phyloP scores from a whole-genome alignment of 2,797 vertebrate genomes.

The Morelia viridis region DNA sequence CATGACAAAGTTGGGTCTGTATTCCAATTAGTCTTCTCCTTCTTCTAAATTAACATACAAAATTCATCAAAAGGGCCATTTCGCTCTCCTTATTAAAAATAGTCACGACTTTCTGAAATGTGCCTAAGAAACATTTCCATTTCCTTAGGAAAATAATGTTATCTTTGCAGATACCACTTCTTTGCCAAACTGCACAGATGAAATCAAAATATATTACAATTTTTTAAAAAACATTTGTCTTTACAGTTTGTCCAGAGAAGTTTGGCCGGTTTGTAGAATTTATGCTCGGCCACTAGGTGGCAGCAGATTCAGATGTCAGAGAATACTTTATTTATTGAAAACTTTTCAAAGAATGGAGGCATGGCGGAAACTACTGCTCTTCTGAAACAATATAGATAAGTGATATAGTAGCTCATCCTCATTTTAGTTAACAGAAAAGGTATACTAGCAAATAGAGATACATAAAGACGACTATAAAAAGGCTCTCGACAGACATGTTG shows the following conservation, averaged over 20 bases:
- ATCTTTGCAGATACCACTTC: neutral
- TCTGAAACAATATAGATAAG: neutral
- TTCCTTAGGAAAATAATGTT: neutral
- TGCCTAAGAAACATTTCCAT: fast-evolving
- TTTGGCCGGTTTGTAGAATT: neutral
- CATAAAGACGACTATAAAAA: neutral
- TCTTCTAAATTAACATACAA: neutral
- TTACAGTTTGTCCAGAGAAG: neutral
- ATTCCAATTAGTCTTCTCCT: neutral
- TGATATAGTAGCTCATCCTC: neutral
- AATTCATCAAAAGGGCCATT: neutral
- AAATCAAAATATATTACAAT: neutral
- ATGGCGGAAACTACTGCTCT: neutral
- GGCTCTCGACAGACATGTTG: neutral
- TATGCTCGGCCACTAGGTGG: conserved; percentile 60
- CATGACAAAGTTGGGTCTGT: neutral
- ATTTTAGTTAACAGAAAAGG: neutral
- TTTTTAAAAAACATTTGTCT: neutral
- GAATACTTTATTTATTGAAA: conserved; percentile 14
- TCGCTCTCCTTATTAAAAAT: neutral
- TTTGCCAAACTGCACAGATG: neutral
- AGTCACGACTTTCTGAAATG: neutral
- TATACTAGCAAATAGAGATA: neutral
- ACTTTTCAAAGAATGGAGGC: neutral
- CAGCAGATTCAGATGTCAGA: conserved; percentile 65